phyloP scores from a whole-genome alignment of 2,113 vertebrate species.

The Ammospiza nelsoni region DNA sequence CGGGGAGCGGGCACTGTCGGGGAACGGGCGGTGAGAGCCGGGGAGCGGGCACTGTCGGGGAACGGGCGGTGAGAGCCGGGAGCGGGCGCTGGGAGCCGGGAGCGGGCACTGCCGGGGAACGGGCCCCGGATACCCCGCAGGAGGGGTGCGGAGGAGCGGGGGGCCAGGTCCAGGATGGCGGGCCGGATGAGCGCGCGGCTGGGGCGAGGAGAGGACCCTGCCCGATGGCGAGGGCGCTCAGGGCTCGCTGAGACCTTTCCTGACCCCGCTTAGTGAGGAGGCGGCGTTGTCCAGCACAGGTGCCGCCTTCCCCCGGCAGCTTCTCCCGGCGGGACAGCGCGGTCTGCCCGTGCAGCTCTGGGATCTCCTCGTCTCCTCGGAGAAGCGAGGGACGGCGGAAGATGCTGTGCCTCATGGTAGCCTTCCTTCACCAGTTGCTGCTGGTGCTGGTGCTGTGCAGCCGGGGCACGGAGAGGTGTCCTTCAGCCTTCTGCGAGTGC shows the following conservation, averaged over 20 bases:
- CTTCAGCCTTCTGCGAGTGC: constrained; percentile 85
- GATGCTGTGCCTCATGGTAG: constrained; percentile 46
- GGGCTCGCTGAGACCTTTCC: not conserved
- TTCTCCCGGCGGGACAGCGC: not conserved
- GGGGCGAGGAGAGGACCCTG: not conserved
- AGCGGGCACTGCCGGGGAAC: too few species aligned
- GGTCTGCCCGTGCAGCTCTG: not conserved
- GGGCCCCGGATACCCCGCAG: not conserved
- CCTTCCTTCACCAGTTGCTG: constrained; percentile 41
- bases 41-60: too few species aligned
- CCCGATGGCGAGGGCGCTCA: not conserved
- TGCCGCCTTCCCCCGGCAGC: not conserved
- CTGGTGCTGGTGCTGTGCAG: constrained; percentile 44
- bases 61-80: too few species aligned
- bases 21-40: not conserved
- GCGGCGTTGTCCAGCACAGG: not conserved
- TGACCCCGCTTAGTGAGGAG: not conserved
- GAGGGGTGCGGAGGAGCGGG: not conserved
- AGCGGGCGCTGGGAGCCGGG: too few species aligned
- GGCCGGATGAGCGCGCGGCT: not conserved
- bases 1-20: not conserved
- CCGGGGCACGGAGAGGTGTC: constrained; percentile 37
- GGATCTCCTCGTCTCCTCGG: not conserved
- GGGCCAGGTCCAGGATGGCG: not conserved
- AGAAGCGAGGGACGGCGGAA: not conserved